Evolutionary conservation across 2,888 invertebrate species (phyloP), one percentile per base, ranked within the genome.

Genomic region (Dryocosmus kuriphilus): DNA sequence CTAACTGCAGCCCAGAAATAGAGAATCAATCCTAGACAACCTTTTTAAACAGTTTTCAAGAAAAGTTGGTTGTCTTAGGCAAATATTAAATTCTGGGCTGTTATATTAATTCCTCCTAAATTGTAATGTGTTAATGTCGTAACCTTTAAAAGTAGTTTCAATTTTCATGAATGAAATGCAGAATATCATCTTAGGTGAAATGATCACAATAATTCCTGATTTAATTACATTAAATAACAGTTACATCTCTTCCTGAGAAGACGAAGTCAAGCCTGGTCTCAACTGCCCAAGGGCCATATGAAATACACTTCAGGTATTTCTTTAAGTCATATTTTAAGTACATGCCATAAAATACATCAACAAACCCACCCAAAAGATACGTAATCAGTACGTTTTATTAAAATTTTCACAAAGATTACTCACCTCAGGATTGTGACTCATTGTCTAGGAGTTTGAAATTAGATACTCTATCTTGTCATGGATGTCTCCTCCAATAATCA

Each of bases 361-460:
- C 51, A 22, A 82, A 87, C 90, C 89, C 90, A 88, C 89, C 90
- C 90, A 86, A 89, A 89, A 85, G 84, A 85, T 87, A 86, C 83
- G 82, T 79, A 86, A 81, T 86, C 81, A 86, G 88, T 87, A 88
- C 83, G 85, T 85, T 86, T 87, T 89, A 90, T 87, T 88, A 90
- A 89, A 89, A 88, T 88, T 90, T 88, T 90, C 88, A 88, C 89
- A 71, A 71, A 87, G 81, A 89, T 89, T 91, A 91, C 91, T 91
- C 91, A 91, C 91, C 91, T 91, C 85, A 80, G 84, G 84, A 82
- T 85, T 86, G 87, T 85, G 87, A 88, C 86, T 89, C 88, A 90
- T 89, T 90, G 90, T 85, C 85, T 90, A 90, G 90, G 86, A 89
- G 89, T 88, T 90, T 91, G 89, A 90, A 91, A 89, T 90, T 90